Percentiles rank a stretch among this genome's conserved stretches.
Evolutionary conservation across 1,140 invertebrate species (phyloP).

Genomic region (Leptinotarsa texana): DNA sequence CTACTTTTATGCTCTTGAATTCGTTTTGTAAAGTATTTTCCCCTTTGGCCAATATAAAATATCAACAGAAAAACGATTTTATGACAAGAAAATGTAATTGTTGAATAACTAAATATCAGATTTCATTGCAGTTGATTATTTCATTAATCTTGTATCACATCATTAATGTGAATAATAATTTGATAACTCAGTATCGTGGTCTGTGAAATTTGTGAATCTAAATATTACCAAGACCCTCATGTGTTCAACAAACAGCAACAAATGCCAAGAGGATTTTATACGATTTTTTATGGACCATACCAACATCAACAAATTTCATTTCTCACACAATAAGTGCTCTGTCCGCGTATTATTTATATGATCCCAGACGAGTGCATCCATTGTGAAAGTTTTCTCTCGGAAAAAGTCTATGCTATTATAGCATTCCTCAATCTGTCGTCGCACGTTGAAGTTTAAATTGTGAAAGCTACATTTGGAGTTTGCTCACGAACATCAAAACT

Average conservation of each 20-base stretch:
- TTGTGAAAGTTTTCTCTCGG: not conserved
- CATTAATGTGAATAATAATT: too few relatives aligned
- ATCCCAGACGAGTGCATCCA: constrained; percentile 1
- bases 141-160: too few relatives aligned
- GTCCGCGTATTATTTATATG: not conserved
- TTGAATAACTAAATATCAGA: too few relatives aligned
- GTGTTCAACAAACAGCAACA: not conserved
- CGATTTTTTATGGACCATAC: not conserved
- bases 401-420: not conserved
- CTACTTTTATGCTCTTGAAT: too few relatives aligned
- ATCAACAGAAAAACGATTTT: too few relatives aligned
- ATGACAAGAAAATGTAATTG: too few relatives aligned
- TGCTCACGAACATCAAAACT: not conserved
- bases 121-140: too few relatives aligned
- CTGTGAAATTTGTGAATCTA: too few relatives aligned
- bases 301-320: not conserved
- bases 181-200: too few relatives aligned
- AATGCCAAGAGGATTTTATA: not conserved
- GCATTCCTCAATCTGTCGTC: not conserved
- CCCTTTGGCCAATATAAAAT: too few relatives aligned
- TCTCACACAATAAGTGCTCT: not conserved
- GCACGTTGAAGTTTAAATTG: not conserved
- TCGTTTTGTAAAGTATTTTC: too few relatives aligned
- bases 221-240: too few relatives aligned
- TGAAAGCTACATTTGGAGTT: not conserved